Evolutionary conservation across 2,113 vertebrate species (phyloP).

Genomic region (Scophthalmus maximus): DNA sequence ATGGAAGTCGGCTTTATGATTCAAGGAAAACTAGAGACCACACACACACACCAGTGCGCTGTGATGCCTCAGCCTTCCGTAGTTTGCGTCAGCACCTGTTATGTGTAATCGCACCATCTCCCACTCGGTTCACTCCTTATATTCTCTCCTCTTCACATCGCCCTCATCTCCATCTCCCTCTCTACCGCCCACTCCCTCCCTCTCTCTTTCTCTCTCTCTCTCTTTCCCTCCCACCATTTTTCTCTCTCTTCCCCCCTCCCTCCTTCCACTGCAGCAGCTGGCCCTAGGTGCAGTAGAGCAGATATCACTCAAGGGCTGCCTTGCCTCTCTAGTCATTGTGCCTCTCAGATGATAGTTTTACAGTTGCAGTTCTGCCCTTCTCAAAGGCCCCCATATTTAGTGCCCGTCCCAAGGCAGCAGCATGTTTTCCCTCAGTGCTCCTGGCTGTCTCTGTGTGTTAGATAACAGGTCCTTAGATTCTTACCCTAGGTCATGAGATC

Average conservation of each 20-base stretch:
- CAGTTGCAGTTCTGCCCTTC: constrained; percentile 14
- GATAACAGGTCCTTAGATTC: constrained; percentile 71
- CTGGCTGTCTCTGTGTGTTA: constrained; percentile 65
- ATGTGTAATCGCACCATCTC: constrained; percentile 77
- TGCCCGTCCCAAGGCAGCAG: background rate
- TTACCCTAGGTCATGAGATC: constrained; percentile 64
- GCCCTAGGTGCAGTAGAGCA: constrained; percentile 36
- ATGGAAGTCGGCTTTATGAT: constrained; percentile 34
- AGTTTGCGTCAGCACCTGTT: constrained; percentile 75
- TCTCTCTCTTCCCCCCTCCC: constrained; percentile 37
- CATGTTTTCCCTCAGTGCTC: constrained; percentile 36
- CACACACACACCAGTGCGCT: constrained; percentile 12
- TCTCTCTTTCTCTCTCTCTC: constrained; percentile 16
- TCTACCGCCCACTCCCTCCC: constrained; percentile 57
- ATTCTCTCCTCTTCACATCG: constrained; percentile 76
- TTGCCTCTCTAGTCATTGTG: background rate
- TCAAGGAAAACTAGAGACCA: constrained; percentile 51
- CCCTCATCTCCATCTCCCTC: constrained; percentile 65
- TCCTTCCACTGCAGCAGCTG: constrained; percentile 33
- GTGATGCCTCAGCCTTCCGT: constrained; percentile 59
- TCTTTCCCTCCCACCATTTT: constrained; percentile 50
- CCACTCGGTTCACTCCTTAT: constrained; percentile 76
- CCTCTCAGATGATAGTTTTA: constrained; percentile 35
- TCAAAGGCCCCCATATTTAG: background rate
- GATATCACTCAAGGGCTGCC: constrained; percentile 29